These are phyloP conservation scores for Diloba caeruleocephala DNA, from an alignment of 2,888 invertebrate genomes.

Conservation along the genomic window DNA sequence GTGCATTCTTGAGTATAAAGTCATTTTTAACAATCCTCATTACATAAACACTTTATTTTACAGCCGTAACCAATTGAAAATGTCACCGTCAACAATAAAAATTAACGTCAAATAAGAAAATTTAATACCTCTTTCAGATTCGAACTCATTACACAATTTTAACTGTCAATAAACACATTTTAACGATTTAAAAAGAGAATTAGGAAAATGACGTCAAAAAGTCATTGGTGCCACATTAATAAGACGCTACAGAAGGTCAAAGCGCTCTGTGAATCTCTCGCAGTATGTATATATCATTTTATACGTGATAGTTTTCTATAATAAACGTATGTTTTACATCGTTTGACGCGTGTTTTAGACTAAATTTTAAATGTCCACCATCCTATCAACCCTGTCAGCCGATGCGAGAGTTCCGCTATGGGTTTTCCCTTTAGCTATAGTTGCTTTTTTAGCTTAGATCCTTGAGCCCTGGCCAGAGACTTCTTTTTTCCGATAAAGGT, in stretches of 20 bases:
- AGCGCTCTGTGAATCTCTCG: not conserved
- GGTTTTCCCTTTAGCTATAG: too few species aligned
- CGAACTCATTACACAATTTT: slow-evolving; percentile 67
- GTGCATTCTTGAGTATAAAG: slow-evolving; percentile 28
- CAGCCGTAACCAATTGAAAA: slow-evolving; percentile 52
- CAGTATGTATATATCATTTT: too few species aligned
- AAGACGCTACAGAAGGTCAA: slow-evolving; percentile 12
- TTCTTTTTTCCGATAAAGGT: too few species aligned
- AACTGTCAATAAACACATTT: slow-evolving; percentile 72
- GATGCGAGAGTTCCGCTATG: too few species aligned
- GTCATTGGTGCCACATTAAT: slow-evolving; percentile 27
- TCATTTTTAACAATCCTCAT: slow-evolving; percentile 45
- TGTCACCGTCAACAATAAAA: slow-evolving; percentile 51
- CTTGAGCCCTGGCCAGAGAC: too few species aligned
- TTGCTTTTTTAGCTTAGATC: too few species aligned
- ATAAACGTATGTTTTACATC: too few species aligned
- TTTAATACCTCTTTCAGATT: slow-evolving; percentile 57
- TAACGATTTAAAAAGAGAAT: slow-evolving; percentile 60
- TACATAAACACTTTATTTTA: slow-evolving; percentile 56
- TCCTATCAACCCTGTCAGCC: too few species aligned
- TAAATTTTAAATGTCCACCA: too few species aligned
- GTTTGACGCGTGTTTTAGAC: too few species aligned
- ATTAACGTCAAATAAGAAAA: slow-evolving; percentile 61
- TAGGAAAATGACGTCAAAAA: slow-evolving; percentile 59
- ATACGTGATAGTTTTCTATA: too few species aligned